Conservation (phyloP, 2,797 vertebrate genomes). For the Gymnothorax javanicus region DNA sequence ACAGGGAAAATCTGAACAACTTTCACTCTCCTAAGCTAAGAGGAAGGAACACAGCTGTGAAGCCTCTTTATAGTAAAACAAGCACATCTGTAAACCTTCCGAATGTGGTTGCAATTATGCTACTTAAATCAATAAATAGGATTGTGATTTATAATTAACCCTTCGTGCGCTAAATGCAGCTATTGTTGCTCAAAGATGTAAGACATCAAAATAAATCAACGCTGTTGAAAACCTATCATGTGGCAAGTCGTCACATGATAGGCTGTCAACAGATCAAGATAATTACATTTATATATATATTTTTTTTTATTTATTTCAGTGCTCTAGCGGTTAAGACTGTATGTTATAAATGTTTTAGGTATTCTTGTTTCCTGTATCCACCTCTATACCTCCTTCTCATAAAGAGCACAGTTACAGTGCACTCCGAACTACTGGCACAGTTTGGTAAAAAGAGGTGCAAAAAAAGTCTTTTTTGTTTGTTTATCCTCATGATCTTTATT, state of each 20-base stretch:
- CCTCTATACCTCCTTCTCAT: neutral
- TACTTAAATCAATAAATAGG: neutral
- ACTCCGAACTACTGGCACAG: no score
- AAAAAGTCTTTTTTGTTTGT: neutral
- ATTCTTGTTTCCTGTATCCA: neutral
- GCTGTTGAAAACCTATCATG: no score
- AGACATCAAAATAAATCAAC: no score
- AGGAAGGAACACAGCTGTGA: neutral
- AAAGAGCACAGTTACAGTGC: neutral
- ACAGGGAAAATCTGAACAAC: neutral
- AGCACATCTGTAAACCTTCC: neutral
- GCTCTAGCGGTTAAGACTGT: neutral
- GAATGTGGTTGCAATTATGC: neutral
- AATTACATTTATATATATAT: no score
- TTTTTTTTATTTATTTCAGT: no score
- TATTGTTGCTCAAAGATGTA: no score
- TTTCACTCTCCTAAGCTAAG: neutral
- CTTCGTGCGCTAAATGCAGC: no score
- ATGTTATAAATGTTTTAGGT: neutral
- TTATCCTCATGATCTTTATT: neutral
- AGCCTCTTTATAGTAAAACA: neutral
- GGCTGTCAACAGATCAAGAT: no score
- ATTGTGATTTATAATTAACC: neutral
- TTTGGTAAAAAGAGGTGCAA: neutral
- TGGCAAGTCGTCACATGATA: no score